Percentiles rank a stretch among this genome's conserved stretches.
Evolutionary conservation across 2,797 vertebrate species (phyloP).

Genomic region (Malurus leucopterus): DNA sequence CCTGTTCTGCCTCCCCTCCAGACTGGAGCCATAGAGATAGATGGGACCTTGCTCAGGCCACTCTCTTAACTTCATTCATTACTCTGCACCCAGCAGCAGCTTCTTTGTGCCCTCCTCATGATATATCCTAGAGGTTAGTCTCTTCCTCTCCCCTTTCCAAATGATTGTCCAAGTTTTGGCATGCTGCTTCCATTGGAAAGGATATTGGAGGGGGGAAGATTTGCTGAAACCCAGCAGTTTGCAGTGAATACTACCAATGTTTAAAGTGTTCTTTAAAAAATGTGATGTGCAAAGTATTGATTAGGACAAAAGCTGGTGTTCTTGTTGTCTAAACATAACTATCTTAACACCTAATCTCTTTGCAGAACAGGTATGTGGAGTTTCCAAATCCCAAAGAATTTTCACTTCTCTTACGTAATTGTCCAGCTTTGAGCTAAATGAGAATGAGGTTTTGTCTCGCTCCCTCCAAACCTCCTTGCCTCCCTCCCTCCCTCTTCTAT

Average conservation of each 20-base stretch:
- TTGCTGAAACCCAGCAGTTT: not conserved
- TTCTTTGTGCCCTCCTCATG: not conserved
- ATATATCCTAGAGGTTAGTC: not conserved
- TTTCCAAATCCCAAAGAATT: not conserved
- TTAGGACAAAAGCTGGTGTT: not conserved
- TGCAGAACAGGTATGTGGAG: not conserved
- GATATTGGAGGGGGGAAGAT: too few relatives aligned
- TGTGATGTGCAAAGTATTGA: not conserved
- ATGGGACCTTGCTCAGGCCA: not conserved
- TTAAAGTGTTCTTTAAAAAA: slow-evolving; percentile 16
- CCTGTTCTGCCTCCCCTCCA: not conserved
- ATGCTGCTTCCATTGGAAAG: not conserved
- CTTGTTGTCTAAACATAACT: not conserved
- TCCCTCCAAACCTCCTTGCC: not conserved
- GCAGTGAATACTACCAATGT: not conserved
- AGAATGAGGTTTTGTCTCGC: slow-evolving; percentile 3
- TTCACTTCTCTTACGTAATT: not conserved
- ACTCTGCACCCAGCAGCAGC: not conserved
- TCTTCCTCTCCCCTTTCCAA: not conserved
- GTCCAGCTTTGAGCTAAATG: not conserved
- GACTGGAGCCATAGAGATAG: not conserved
- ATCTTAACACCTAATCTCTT: not conserved
- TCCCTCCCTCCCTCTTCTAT: not conserved
- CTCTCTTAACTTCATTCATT: not conserved
- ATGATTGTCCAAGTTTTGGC: not conserved